A percentile compares a stretch with the other conserved stretches of the same genome.
These are phyloP conservation scores for Athene noctua DNA, from an alignment of 2,113 vertebrate genomes.

Conservation along the genomic window DNA sequence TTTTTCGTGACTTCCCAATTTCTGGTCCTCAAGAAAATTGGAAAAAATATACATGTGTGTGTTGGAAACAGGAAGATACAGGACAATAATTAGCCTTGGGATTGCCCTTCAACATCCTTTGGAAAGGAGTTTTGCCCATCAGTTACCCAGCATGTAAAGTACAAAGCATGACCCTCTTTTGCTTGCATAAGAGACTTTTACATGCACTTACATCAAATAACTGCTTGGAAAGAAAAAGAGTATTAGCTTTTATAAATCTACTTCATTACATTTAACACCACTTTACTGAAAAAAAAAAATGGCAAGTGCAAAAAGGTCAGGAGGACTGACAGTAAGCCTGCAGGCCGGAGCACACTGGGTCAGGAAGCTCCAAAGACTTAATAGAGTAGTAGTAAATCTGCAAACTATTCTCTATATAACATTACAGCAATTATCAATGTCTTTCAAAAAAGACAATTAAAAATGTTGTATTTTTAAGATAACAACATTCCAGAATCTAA, in stretches of 20 bases:
- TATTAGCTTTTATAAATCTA: neutral
- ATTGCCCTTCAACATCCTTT: neutral
- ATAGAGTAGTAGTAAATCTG: neutral
- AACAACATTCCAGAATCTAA: neutral
- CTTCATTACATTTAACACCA: neutral
- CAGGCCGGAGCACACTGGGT: neutral
- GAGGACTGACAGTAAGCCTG: neutral
- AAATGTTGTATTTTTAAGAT: neutral
- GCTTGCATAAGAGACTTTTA: neutral
- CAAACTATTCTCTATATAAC: neutral
- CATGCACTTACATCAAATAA: neutral
- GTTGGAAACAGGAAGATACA: neutral
- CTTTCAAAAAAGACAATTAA: neutral
- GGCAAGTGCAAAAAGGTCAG: neutral
- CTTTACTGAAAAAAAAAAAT: neutral
- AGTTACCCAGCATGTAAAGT: neutral
- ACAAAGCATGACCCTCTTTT: neutral
- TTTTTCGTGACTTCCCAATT: neutral
- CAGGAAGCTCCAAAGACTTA: neutral
- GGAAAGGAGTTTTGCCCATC: neutral
- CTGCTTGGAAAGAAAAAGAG: neutral
- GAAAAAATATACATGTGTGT: fast-evolving
- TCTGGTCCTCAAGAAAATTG: neutral
- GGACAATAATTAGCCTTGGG: neutral
- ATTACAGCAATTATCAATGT: neutral